Evolutionary conservation across 2,888 invertebrate genomes (phyloP).

Genomic region (Protophormia terraenovae): DNA sequence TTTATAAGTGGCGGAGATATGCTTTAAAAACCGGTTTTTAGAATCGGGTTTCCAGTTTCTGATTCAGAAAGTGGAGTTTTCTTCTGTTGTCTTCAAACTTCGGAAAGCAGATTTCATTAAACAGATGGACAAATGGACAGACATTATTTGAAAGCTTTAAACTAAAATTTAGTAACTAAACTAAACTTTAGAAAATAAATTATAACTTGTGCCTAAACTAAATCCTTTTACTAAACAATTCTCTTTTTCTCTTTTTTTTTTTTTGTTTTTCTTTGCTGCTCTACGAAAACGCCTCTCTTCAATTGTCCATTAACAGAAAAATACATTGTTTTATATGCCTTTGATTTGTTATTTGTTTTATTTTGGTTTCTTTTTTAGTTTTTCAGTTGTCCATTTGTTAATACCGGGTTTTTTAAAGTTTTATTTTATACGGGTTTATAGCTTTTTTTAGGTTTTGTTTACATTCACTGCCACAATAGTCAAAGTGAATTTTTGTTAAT

Average conservation of each 20-base stretch:
- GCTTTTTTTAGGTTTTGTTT: constrained; percentile 30
- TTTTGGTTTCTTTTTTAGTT: background rate
- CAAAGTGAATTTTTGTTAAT: constrained; percentile 57
- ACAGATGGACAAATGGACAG: too few relatives aligned
- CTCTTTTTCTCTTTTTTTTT: background rate
- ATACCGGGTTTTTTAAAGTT: background rate
- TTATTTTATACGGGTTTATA: constrained; percentile 17
- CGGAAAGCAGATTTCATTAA: too few relatives aligned
- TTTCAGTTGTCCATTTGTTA: constrained; percentile 43
- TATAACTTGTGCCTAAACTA: too few relatives aligned
- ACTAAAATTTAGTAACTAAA: background rate
- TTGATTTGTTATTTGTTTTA: constrained; percentile 21
- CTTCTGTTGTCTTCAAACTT: too few relatives aligned
- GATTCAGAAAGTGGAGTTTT: too few relatives aligned
- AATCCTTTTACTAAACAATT: constrained; percentile 17
- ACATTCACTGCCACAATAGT: constrained; percentile 59
- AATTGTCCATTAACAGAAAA: constrained; percentile 43
- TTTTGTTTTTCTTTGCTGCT: background rate
- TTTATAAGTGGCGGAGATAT: too few relatives aligned
- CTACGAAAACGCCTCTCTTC: constrained; percentile 4
- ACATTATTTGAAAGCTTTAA: too few relatives aligned
- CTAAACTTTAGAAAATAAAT: constrained; percentile 15
- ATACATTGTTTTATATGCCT: background rate
- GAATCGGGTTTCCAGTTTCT: too few relatives aligned
- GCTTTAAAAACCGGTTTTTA: too few relatives aligned